Evolutionary conservation across 1,140 invertebrate genomes (phyloP), one percentile per base, ranked within the genome.

Genomic region (Lepidurus couesii): DNA sequence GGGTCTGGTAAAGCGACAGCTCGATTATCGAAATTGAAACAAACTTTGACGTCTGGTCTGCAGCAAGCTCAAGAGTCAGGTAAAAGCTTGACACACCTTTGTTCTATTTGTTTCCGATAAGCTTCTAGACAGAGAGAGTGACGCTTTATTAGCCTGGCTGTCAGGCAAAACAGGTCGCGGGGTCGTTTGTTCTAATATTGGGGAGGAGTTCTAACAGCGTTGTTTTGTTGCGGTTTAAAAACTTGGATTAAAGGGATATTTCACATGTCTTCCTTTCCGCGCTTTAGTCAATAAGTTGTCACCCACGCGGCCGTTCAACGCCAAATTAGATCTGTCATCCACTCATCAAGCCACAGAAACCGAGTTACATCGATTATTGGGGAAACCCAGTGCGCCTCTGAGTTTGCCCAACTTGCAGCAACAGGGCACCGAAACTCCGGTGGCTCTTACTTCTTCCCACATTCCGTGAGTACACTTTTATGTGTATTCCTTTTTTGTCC

Each of bases 341-440:
- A 65, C 21, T 65, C 53, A 65, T 65, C 53, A 65, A 65, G 21
- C 53, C 53, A 21, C 53, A 65, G 53, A 21, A 16, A 16, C 53
- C 53, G 53, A 65, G 53, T 65, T 21, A 21, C 53, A 65, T 65
- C 53, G 53, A 65, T 65, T 65, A 65, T 65, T 65, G 53, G 53
- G 53, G 21, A 65, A 65, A 65, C 53, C 53, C 21, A 65, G 53
- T 65, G 53, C 53, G 53, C 53, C 53, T 21, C 53, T 65, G 13
- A 65, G 53, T 65, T 65, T 65, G 53, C 53, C 53, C 21, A 65
- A 65, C 53, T 65, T 65, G 53, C 53, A 65, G 53, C 53, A 65
- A 65, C 53, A 65, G 53, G 53, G 53, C n/a, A 65, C 53, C 53
- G 53, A 65, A 8, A 65, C 53, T 65, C 53, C 53, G 5, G 53